Evolutionary conservation across 2,888 invertebrate genomes (phyloP), one percentile per base, ranked within the genome.

Genomic region (Standfussiana lucernea): DNA sequence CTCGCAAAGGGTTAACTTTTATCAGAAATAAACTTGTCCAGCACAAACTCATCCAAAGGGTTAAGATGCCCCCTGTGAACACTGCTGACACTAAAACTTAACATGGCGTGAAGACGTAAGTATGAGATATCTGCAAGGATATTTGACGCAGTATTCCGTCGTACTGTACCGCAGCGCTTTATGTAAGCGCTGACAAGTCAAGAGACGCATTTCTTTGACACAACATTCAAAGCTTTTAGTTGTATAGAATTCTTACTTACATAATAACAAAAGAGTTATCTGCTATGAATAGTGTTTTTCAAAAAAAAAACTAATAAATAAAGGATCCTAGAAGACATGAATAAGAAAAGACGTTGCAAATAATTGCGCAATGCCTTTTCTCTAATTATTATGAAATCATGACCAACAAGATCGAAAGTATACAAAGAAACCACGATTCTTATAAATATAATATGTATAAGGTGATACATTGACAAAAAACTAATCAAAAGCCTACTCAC

Each of bases 401-500:
- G 68, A 75, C 79, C 76, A 56, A 79, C 75, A 15, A 24, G 67
- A 68, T 75, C 11, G 2, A 2, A 42, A 50, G 8, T 18, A 6
- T 0, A 21, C 15, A 32, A n/a, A 53, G 1, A 45, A 62, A 35
- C 0, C 18, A 37, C 24, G 15, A n/a, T 18, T 0, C 4, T 1
- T 11, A 6, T 24, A 2, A 35, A 47, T 7, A 68, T 61, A 21
- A 68, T 61, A 21, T 18, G 2, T 1, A 56, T 0, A 35, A 79
- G 21, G 15, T n/a, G 2, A 59, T 24, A 0, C n/a, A 15, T 59
- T 45, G 18, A 21, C 11, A 42, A 56, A 13, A 40, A 66, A 3
- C 0, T 8, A 5, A n/a, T 13, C 5, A 68, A 67, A 59, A 24
- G 24, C 24, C 7, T n/a, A 98, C 99, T 98, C 97, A 99, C 99